phyloP scores from a whole-genome alignment of 2,113 vertebrate species.

The Pachycephala philippinensis region DNA sequence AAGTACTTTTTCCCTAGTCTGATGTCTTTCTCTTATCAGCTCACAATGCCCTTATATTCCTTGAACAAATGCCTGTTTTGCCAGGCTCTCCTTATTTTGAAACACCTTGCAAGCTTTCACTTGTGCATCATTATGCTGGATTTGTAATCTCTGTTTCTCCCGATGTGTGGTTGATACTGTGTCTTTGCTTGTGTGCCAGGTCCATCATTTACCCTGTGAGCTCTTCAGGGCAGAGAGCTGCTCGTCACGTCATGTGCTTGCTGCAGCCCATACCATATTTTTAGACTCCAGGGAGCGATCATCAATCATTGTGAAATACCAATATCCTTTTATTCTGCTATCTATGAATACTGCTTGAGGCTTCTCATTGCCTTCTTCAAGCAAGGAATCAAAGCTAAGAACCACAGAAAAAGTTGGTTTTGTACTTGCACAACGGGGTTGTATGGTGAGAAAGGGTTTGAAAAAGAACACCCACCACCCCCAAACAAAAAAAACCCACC shows the following conservation, averaged over 20 bases:
- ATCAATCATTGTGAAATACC: not conserved
- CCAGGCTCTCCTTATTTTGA: conserved; percentile 37
- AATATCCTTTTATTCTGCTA: not conserved
- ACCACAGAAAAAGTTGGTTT: not conserved
- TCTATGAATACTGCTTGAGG: not conserved
- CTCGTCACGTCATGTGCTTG: not conserved
- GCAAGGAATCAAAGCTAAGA: not conserved
- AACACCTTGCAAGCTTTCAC: conserved; percentile 54
- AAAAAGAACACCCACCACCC: not conserved
- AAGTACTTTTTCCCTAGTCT: not conserved
- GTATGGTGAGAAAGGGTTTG: not conserved
- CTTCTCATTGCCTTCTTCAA: not conserved
- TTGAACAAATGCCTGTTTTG: conserved; percentile 21
- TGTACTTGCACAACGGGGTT: not conserved
- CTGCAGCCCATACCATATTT: not conserved
- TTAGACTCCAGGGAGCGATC: not conserved
- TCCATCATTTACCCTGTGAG: not conserved
- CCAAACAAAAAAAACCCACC: not conserved
- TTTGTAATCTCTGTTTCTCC: conserved; percentile 27
- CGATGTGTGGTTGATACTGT: not conserved
- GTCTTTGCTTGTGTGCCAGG: conserved; percentile 16
- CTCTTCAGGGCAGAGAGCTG: not conserved
- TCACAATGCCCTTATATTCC: not conserved
- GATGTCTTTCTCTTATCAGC: not conserved
- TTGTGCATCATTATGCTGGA: conserved; percentile 34